Base-by-base conservation (phyloP, 2,888 invertebrate genomes). In the Pristionchus mayeri region DNA sequence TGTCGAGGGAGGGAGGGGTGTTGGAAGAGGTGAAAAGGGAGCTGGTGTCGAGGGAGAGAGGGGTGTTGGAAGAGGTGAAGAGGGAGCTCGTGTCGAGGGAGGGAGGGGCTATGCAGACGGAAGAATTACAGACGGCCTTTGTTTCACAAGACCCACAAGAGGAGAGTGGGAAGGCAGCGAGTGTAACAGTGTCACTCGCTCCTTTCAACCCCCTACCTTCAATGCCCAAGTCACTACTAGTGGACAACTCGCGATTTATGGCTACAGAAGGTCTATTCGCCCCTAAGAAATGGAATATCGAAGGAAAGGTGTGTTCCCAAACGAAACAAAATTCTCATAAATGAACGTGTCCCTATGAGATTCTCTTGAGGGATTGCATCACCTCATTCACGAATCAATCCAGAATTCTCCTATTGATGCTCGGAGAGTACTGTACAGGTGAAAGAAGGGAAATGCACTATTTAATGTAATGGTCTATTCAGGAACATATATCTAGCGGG, bases 401-500 rank as follows among this genome's bases (percentile, higher is more conserved):
- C 94, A 94, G 91, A 94, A 94, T 84, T 94, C 94, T 88, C 94
- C 95, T n/a, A 94, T 95, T 91, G 95, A 95, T 91, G 93, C 94
- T 83, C 91, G 95, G n/a, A 93, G 92, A 50, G 90, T 86, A 0
- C 87, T 92, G 9, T 91, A 91, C 88, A 87, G 87, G 91, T 91
- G 82, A 48, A 40, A 40, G 34, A 67, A 24, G 37, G 13, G 54
- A 37, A 54, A 3, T 24, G 50, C 21, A 44, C 18, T 34, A 54
- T 78, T 27, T n/a, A 37, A 54, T 44, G 13, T 34, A 2, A 24
- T 27, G 24, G 6, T n/a, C n/a, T n/a, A 2, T 57, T 50, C 86
- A 94, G 94, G 88, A 94, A 94, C 88, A 94, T 95, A 86, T 95
- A 94, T 90, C 91, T 95, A 84, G 94, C 93, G 89, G 94, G 94